Conservation (phyloP, 2,888 invertebrate genomes). For the Dicycla oo region DNA sequence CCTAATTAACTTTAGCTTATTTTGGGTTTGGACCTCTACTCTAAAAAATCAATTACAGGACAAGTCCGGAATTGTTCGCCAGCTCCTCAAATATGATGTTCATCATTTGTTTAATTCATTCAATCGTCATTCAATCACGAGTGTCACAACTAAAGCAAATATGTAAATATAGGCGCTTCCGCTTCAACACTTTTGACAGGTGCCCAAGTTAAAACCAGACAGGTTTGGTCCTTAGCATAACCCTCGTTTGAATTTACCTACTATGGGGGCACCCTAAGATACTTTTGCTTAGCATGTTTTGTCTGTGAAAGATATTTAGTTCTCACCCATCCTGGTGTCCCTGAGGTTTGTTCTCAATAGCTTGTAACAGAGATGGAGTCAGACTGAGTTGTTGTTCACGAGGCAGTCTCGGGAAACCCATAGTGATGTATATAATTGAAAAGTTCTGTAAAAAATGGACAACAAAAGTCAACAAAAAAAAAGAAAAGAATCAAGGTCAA, state of each 20-base stretch:
- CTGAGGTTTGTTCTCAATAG: constrained; percentile 95
- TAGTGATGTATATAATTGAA: constrained; percentile 97
- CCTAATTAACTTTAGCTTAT: no score
- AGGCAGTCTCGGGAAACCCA: constrained; percentile 96
- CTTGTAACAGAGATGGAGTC: constrained; percentile 93
- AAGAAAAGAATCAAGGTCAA: neutral
- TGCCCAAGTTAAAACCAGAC: neutral
- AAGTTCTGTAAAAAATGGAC: constrained; percentile 93
- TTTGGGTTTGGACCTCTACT: no score
- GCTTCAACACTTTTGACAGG: no score
- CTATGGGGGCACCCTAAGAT: no score
- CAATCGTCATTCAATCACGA: no score
- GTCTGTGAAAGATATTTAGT: neutral
- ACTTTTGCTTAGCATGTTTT: neutral
- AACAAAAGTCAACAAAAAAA: neutral
- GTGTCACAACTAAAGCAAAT: no score
- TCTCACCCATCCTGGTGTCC: constrained; percentile 95
- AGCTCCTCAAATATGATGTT: no score
- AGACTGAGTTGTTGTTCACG: constrained; percentile 93
- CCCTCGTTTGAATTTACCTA: no score
- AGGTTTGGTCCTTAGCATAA: neutral
- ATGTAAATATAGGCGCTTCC: no score
- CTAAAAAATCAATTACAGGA: no score
- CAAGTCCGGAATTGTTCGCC: no score
- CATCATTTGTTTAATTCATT: no score